Evolutionary conservation across 1,140 invertebrate genomes (phyloP).

Genomic region (Nylanderia fulva): DNA sequence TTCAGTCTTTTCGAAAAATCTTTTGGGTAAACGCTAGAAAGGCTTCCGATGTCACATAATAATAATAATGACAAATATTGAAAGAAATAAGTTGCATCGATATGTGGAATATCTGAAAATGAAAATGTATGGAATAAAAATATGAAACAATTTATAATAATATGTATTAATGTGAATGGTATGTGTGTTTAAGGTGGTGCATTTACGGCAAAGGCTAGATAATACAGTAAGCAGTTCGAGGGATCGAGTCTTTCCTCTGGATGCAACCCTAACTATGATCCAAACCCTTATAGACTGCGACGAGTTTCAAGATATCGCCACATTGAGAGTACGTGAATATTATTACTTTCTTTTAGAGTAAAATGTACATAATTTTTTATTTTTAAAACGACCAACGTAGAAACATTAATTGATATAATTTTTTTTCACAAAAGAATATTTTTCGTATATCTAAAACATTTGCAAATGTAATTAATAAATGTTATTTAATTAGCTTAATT

Average conservation of each 20-base stretch:
- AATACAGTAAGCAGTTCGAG: conserved; percentile 94
- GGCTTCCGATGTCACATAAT: not conserved
- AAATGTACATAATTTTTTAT: not conserved
- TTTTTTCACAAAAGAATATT: not conserved
- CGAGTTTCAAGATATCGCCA: conserved; percentile 97
- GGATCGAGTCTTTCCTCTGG: conserved; percentile 93
- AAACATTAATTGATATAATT: conserved; percentile 7
- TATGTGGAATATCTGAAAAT: not conserved
- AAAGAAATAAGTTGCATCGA: not conserved
- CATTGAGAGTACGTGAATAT: conserved; percentile 87
- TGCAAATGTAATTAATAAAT: not conserved
- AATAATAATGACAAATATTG: not conserved
- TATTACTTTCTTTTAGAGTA: not conserved
- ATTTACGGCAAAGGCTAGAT: conserved; percentile 94
- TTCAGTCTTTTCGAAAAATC: not conserved
- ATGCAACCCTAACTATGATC: conserved; percentile 94
- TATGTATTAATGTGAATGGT: not conserved
- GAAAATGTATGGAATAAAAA: not conserved
- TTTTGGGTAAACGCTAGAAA: not conserved
- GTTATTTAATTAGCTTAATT: not conserved
- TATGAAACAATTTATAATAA: not conserved
- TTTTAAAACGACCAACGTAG: not conserved
- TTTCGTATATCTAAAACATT: not conserved
- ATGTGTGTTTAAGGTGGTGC: conserved; percentile 89
- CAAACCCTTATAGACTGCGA: conserved; percentile 97